phyloP scores from a whole-genome alignment of 2,797 vertebrate genomes.

The Rhinoraja longicauda region DNA sequence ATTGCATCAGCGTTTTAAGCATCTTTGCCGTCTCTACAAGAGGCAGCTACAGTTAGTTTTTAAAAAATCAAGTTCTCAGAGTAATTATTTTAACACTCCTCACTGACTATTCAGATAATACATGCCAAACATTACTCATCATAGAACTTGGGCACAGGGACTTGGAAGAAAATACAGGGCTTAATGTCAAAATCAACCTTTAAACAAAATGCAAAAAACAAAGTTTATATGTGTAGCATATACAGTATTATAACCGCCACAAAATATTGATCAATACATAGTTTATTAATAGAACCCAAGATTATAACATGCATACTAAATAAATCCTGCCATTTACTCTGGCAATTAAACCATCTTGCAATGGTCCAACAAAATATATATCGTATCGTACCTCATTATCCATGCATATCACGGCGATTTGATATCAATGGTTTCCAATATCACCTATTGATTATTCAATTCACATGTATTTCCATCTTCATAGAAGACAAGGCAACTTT shows the following conservation, averaged over 20 bases:
- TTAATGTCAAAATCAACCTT: background rate
- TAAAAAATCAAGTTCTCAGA: slow-evolving; percentile 30
- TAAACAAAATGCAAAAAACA: background rate
- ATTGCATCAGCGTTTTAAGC: background rate
- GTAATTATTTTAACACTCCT: background rate
- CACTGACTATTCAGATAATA: slow-evolving; percentile 30
- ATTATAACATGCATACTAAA: background rate
- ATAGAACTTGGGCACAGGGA: background rate
- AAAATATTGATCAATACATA: too few relatives aligned
- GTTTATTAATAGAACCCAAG: background rate
- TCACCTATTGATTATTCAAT: background rate
- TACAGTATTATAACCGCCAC: background rate
- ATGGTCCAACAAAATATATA: background rate
- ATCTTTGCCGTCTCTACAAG: background rate
- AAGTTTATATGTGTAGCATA: background rate
- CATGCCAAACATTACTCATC: slow-evolving; percentile 32
- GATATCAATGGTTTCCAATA: background rate
- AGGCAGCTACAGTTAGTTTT: background rate
- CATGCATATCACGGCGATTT: background rate
- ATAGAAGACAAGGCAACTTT: background rate
- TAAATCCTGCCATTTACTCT: background rate
- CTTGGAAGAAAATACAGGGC: background rate
- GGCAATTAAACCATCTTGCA: background rate
- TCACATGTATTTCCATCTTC: background rate
- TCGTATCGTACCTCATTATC: background rate